Conservation (phyloP, 2,888 invertebrate genomes). For the Thumatha senex region DNA sequence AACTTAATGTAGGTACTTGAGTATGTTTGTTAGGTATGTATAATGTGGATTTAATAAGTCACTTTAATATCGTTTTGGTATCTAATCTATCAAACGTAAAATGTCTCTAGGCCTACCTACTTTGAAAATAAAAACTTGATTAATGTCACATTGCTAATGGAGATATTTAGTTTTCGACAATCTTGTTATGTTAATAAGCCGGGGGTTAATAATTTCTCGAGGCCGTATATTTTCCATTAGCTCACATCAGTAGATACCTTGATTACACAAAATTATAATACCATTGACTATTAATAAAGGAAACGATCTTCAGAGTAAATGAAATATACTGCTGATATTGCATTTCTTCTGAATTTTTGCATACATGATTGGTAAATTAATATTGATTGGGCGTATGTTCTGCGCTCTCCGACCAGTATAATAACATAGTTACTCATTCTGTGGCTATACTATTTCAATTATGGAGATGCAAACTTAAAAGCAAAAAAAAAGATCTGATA, state of each 20-base stretch:
- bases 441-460: no score
- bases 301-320: background rate
- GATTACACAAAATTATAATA: constrained; percentile 15
- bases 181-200: constrained; percentile 35
- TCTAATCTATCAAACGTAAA: constrained; percentile 26
- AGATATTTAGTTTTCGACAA: constrained; percentile 35
- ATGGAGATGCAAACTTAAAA: no score
- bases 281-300: background rate
- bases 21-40: no score
- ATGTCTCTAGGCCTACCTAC: constrained; percentile 5
- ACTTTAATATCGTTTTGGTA: background rate
- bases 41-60: background rate
- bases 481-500: no score
- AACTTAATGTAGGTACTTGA: no score
- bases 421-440: no score
- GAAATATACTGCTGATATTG: background rate
- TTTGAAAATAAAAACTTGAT: constrained; percentile 21
- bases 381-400: no score
- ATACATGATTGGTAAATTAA: no score
- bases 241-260: constrained; percentile 9
- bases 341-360: no score
- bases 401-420: no score
- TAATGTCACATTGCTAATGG: constrained; percentile 32
- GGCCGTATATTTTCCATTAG: constrained; percentile 28
- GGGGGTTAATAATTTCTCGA: constrained; percentile 26